phyloP scores from a whole-genome alignment of 2,797 vertebrate species.

The Esox masquinongy region DNA sequence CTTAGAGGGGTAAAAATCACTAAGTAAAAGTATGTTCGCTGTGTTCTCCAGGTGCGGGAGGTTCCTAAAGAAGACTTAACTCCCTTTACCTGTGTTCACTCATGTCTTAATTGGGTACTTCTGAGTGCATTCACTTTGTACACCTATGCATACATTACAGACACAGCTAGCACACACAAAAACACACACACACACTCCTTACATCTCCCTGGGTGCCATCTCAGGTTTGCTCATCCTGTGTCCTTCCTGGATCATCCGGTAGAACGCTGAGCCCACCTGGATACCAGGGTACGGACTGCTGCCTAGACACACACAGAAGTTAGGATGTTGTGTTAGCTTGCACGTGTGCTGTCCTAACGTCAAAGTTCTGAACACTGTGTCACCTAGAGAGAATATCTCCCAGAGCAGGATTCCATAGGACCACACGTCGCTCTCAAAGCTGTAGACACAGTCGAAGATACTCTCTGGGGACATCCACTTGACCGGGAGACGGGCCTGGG shows the following conservation, averaged over 20 bases:
- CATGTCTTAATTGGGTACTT: too few relatives aligned
- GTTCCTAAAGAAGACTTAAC: too few relatives aligned
- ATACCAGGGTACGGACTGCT: slow-evolving; percentile 95
- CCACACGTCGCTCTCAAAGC: slow-evolving; percentile 96
- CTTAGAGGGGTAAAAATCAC: too few relatives aligned
- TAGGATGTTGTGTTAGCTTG: neutral
- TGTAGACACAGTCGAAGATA: slow-evolving; percentile 94
- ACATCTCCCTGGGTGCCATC: slow-evolving; percentile 90
- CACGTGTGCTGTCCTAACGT: too few relatives aligned
- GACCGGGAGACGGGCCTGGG: slow-evolving; percentile 91
- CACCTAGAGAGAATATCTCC: slow-evolving; percentile 98
- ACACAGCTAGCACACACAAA: slow-evolving; percentile 1
- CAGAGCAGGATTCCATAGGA: slow-evolving; percentile 95
- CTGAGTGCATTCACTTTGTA: too few relatives aligned
- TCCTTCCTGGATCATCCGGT: slow-evolving; percentile 95
- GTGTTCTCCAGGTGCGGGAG: too few relatives aligned
- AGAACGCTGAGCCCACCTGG: slow-evolving; percentile 93
- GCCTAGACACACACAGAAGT: slow-evolving; percentile 72
- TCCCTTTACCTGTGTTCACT: too few relatives aligned
- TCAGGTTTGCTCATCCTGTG: slow-evolving; percentile 92
- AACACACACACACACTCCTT: slow-evolving; percentile 4
- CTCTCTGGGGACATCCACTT: slow-evolving; percentile 99
- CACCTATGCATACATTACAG: neutral
- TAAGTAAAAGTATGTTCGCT: too few relatives aligned
- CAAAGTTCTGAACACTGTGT: slow-evolving; percentile 1